These are phyloP conservation scores for Lepidochrysops patricia DNA, from an alignment of 2,888 invertebrate species.

Conservation along the genomic window DNA sequence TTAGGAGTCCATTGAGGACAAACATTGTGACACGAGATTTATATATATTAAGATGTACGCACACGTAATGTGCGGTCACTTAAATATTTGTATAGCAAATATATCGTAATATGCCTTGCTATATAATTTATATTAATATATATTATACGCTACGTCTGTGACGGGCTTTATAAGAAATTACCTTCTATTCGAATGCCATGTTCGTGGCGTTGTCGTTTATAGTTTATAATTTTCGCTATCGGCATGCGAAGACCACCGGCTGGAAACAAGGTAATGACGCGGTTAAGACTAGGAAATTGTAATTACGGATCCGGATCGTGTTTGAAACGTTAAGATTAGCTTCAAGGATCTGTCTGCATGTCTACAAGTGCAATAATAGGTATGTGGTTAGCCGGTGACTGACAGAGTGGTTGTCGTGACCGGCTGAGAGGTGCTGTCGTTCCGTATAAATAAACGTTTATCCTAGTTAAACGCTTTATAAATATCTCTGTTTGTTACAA, in stretches of 20 bases:
- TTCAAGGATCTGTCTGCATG: conserved; percentile 25
- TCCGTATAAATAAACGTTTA: conserved; percentile 16
- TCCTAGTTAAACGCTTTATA: background rate
- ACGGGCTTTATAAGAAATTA: too few relatives aligned
- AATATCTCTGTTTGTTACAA: background rate
- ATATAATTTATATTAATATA: too few relatives aligned
- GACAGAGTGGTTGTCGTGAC: conserved; percentile 32
- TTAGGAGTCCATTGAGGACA: too few relatives aligned
- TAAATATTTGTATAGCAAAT: too few relatives aligned
- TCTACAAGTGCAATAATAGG: conserved; percentile 27
- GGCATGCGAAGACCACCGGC: conserved; percentile 11
- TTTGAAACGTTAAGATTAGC: conserved; percentile 20
- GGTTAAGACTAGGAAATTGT: conserved; percentile 20
- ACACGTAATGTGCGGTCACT: too few relatives aligned
- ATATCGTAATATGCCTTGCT: too few relatives aligned
- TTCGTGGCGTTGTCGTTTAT: background rate
- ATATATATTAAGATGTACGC: too few relatives aligned
- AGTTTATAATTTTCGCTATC: conserved; percentile 9
- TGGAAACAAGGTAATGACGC: conserved; percentile 15
- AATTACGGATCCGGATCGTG: conserved; percentile 21
- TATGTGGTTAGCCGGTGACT: conserved; percentile 28
- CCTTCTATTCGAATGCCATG: background rate
- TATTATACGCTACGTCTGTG: too few relatives aligned
- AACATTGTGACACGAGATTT: too few relatives aligned
- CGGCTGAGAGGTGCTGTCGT: conserved; percentile 29